A percentile compares a stretch with the other conserved stretches of the same genome.
Evolutionary conservation across 2,797 vertebrate species (phyloP).

Genomic region (Acrossocheilus wenchowensis): DNA sequence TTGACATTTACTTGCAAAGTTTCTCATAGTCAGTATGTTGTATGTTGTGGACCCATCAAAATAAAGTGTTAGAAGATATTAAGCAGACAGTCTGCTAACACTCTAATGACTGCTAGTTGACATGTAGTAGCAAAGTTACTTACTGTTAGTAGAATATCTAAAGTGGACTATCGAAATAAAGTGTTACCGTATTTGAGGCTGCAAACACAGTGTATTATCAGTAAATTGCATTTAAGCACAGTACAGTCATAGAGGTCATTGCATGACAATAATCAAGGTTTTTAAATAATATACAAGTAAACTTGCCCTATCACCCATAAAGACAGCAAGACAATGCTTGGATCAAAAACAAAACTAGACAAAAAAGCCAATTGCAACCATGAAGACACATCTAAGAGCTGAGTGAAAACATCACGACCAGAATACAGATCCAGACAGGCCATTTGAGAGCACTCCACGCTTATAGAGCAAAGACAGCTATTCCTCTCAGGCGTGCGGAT

Average conservation of each 20-base stretch:
- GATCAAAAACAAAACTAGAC: neutral
- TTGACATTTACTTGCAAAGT: too few relatives aligned
- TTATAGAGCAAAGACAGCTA: constrained; percentile 38
- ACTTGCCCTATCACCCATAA: neutral
- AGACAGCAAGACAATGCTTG: constrained; percentile 5
- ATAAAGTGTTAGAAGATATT: too few relatives aligned
- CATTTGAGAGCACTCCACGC: constrained; percentile 33
- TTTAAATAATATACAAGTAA: neutral
- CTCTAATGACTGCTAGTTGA: too few relatives aligned
- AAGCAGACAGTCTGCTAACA: too few relatives aligned
- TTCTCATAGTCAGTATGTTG: too few relatives aligned
- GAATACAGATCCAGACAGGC: constrained; percentile 37
- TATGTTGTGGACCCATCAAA: too few relatives aligned
- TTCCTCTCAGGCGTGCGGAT: constrained; percentile 29
- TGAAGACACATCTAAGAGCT: constrained; percentile 39
- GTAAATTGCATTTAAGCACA: neutral
- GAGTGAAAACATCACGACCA: constrained; percentile 17
- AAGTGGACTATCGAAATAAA: too few relatives aligned
- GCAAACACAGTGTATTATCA: neutral
- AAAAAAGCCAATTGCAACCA: neutral
- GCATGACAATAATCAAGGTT: neutral
- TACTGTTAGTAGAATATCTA: too few relatives aligned
- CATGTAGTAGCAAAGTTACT: too few relatives aligned
- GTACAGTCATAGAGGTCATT: neutral
- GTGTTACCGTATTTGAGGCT: neutral